A percentile compares a stretch with the other conserved stretches of the same genome.
Evolutionary conservation across 1,140 invertebrate genomes (phyloP).

Genomic region (Vollenhovia emeryi): DNA sequence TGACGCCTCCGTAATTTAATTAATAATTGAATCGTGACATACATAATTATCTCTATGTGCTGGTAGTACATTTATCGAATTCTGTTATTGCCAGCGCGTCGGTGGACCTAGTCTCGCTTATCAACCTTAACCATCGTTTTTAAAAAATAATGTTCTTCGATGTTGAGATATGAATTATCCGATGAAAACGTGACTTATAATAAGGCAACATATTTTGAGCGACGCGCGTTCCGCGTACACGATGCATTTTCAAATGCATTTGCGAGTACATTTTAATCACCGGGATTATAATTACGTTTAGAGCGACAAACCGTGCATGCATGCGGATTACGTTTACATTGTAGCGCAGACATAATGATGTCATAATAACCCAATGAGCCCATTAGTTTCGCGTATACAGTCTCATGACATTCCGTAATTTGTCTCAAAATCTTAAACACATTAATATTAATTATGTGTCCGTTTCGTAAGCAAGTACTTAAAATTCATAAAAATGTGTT

Average conservation of each 20-base stretch:
- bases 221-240: neutral
- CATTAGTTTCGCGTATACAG: neutral
- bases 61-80: neutral
- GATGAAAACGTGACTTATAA: neutral
- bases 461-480: neutral
- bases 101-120: neutral
- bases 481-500: neutral
- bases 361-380: slow-evolving; percentile 30
- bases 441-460: neutral
- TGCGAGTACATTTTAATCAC: slow-evolving; percentile 43
- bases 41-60: slow-evolving; percentile 2
- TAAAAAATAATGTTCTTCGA: neutral
- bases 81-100: neutral
- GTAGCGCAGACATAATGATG: neutral
- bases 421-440: neutral
- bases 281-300: slow-evolving; percentile 6
- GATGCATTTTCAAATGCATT: neutral
- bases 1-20: neutral
- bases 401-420: neutral
- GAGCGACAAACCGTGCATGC: neutral
- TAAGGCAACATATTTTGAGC: neutral
- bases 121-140: neutral
- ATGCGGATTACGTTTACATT: slow-evolving; percentile 44
- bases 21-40: slow-evolving; percentile 26
- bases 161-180: neutral